Percentiles rank a stretch among this genome's conserved stretches.
These are phyloP conservation scores for Kryphioiulus occultus DNA, from an alignment of 2,888 invertebrate genomes.

Conservation along the genomic window DNA sequence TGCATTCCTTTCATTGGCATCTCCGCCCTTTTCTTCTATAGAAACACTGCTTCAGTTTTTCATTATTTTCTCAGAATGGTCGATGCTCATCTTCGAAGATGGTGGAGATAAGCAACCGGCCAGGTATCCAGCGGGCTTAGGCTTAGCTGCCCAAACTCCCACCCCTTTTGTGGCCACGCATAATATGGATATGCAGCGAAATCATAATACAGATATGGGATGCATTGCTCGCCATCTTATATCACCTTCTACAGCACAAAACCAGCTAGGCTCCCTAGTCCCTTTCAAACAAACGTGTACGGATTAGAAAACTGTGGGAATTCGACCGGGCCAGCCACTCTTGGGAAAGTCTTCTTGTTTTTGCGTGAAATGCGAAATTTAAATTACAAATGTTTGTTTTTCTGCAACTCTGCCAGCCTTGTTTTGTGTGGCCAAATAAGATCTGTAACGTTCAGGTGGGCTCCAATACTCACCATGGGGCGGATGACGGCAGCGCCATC, in stretches of 20 bases:
- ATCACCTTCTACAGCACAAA: too few species aligned
- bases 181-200: not conserved
- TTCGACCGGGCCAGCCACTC: not conserved
- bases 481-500: too few species aligned
- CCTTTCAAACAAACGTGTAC: not conserved
- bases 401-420: not conserved
- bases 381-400: slow-evolving; percentile 35
- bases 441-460: too few species aligned
- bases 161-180: slow-evolving; percentile 26
- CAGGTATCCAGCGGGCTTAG: slow-evolving; percentile 25
- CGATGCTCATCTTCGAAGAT: slow-evolving; percentile 26
- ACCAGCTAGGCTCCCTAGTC: not conserved
- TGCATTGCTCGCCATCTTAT: not conserved
- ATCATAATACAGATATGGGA: not conserved
- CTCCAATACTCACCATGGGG: too few species aligned
- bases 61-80: not conserved
- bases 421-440: too few species aligned
- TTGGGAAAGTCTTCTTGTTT: not conserved
- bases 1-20: slow-evolving; percentile 20
- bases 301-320: not conserved
- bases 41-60: slow-evolving; percentile 29
- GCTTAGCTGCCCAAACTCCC: not conserved
- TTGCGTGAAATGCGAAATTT: not conserved
- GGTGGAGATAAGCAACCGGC: slow-evolving; percentile 17
- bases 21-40: slow-evolving; percentile 35